Percentiles rank a stretch among this genome's conserved stretches.
These are phyloP conservation scores for Cheilosia scutellata DNA, from an alignment of 2,888 invertebrate species.

Conservation along the genomic window DNA sequence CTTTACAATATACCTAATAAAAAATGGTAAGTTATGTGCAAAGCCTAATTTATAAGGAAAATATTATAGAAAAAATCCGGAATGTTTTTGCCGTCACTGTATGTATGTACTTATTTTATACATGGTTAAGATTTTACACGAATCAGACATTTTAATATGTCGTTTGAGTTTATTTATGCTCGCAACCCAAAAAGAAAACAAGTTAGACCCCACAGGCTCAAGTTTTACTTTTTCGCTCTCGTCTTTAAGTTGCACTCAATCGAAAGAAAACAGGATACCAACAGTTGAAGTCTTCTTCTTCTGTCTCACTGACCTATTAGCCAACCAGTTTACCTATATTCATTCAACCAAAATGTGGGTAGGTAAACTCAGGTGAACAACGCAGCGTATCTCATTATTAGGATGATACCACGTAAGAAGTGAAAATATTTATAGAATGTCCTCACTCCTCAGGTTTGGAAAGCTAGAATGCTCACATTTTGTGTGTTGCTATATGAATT, in stretches of 20 bases:
- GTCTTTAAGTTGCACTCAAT: background rate
- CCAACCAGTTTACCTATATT: constrained; percentile 67
- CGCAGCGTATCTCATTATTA: constrained; percentile 16
- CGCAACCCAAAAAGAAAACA: too few species aligned
- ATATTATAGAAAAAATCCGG: too few species aligned
- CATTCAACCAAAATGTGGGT: constrained; percentile 48
- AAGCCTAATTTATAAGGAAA: too few species aligned
- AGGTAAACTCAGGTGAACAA: constrained; percentile 44
- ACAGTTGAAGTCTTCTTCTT: background rate
- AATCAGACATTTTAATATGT: too few species aligned
- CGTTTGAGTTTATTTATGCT: too few species aligned
- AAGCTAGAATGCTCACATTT: constrained; percentile 2
- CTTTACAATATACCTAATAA: too few species aligned
- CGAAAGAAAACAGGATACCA: constrained; percentile 53
- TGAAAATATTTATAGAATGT: constrained; percentile 35
- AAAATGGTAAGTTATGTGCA: too few species aligned
- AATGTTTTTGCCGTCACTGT: too few species aligned
- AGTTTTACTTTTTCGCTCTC: background rate
- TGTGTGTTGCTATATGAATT: background rate
- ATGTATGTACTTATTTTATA: too few species aligned
- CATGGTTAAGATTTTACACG: too few species aligned
- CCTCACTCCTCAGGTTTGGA: constrained; percentile 22
- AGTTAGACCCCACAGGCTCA: background rate
- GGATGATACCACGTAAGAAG: constrained; percentile 48
- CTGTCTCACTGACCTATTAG: constrained; percentile 58